Evolutionary conservation across 2,113 vertebrate genomes (phyloP).

Genomic region (Stegastes partitus): DNA sequence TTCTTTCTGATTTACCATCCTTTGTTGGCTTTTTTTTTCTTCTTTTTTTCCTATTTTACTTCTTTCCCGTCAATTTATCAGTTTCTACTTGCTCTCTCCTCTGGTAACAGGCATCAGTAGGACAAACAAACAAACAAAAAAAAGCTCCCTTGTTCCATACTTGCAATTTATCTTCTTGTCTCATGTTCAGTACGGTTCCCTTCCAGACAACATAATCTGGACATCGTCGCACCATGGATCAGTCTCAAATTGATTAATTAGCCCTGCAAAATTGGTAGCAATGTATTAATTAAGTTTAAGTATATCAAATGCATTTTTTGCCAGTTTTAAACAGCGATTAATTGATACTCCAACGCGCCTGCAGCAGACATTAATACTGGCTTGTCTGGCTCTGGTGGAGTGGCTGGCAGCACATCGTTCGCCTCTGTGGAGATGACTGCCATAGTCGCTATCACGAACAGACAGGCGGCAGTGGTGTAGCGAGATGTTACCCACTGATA

Average conservation of each 20-base stretch:
- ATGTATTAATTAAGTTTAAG: slow-evolving; percentile 84
- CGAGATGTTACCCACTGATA: slow-evolving; percentile 78
- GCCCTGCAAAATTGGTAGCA: slow-evolving; percentile 75
- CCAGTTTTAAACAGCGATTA: slow-evolving; percentile 81
- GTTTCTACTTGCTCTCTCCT: neutral
- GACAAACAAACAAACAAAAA: slow-evolving; percentile 40
- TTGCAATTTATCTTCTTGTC: slow-evolving; percentile 40
- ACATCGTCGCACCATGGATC: slow-evolving; percentile 65
- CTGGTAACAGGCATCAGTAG: slow-evolving; percentile 32
- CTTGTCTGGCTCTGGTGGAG: slow-evolving; percentile 67
- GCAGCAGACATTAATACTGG: slow-evolving; percentile 67
- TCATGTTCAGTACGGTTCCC: slow-evolving; percentile 44
- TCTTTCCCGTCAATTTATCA: neutral
- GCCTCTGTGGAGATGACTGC: slow-evolving; percentile 73
- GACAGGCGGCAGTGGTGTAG: slow-evolving; percentile 71
- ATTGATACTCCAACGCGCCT: slow-evolving; percentile 70
- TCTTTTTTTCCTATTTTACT: neutral
- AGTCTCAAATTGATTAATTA: slow-evolving; percentile 83
- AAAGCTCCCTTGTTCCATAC: slow-evolving; percentile 1
- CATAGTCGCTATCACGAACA: slow-evolving; percentile 63
- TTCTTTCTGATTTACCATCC: neutral
- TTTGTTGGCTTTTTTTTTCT: neutral
- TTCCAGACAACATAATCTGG: slow-evolving; percentile 67
- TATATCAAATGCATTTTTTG: slow-evolving; percentile 77
- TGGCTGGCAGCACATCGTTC: slow-evolving; percentile 69